A percentile compares a stretch with the other conserved stretches of the same genome.
Evolutionary conservation across 1,140 invertebrate genomes (phyloP).

Genomic region (Calycopis cecrops): DNA sequence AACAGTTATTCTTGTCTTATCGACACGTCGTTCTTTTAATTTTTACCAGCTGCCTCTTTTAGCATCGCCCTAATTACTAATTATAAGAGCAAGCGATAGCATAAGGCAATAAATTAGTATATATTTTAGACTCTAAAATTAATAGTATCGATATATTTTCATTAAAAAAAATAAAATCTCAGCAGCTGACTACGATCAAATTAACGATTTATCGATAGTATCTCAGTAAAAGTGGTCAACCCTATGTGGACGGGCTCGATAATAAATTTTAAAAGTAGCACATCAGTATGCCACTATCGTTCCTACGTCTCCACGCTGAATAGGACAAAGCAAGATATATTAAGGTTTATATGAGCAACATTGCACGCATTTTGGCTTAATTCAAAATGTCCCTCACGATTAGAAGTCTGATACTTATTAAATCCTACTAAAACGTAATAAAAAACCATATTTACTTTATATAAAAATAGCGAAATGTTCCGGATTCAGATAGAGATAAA

Average conservation of each 20-base stretch:
- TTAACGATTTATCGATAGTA: neutral
- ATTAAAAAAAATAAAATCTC: too few relatives aligned
- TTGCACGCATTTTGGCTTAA: conserved; percentile 23
- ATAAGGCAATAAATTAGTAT: too few relatives aligned
- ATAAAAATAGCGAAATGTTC: too few relatives aligned
- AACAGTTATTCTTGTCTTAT: too few relatives aligned
- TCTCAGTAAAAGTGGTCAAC: neutral
- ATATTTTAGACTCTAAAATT: too few relatives aligned
- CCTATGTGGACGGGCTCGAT: conserved; percentile 23
- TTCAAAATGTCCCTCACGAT: conserved; percentile 1
- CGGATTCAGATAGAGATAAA: too few relatives aligned
- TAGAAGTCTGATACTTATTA: neutral
- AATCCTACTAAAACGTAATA: neutral
- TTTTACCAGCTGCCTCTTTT: too few relatives aligned
- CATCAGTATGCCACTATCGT: conserved; percentile 58
- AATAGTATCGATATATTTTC: too few relatives aligned
- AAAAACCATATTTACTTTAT: too few relatives aligned
- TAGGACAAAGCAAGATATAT: conserved; percentile 66
- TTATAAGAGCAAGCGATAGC: too few relatives aligned
- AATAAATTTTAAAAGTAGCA: conserved; percentile 65
- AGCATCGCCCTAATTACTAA: too few relatives aligned
- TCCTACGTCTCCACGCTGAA: conserved; percentile 41
- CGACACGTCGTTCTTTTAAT: too few relatives aligned
- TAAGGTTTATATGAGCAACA: conserved; percentile 43
- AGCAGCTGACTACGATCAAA: neutral